Evolutionary conservation across 2,113 vertebrate species (phyloP), one percentile per base, ranked within the genome.

Genomic region (Choloepus hoffmanni): DNA sequence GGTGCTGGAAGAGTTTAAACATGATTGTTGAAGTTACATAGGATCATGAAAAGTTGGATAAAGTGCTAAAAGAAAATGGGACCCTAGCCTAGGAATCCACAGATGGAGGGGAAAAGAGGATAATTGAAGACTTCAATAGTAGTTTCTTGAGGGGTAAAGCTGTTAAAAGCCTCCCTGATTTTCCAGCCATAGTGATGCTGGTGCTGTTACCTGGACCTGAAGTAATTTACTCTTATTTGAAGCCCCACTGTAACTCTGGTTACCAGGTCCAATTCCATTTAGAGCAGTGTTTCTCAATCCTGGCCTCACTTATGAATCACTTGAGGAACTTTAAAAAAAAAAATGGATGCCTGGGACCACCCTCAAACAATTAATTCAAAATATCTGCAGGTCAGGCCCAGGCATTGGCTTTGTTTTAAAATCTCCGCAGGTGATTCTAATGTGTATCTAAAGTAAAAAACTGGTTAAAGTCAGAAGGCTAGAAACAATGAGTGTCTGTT

Each of bases 31-130:
- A 76, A 62, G n/a, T 89, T 33, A 81, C 9, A 76, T n/a, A 76
- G 72, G 65, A 85, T 77, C 89, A 36, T 77, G 77, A 89, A 89
- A 96, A 90, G 33, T 43, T 92, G 53, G 36, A 90, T 85, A 96
- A 83, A 85, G 53, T 89, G 94, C 67, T 95, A 93, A 95, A 97
- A 90, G 95, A 89, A 96, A 87, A 87, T 79, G 74, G 93, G 88
- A 85, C 60, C 14, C 1, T 36, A 73, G 90, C 55, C 92, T 78
- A 89, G 92, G 89, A 84, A 77, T 55, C 33, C 30, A 62, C n/a
- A 93, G 24, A 7, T 10, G 9, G 85, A 72, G 58, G 36, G 23
- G 13, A 48, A 19, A 68, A 76, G 63, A 74, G 50, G 48, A 50
- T 74, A 76, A 92, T 0, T 53, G 72, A 85, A 83, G 55, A 91